Evolutionary conservation across 2,113 vertebrate species (phyloP), one percentile per base, ranked within the genome.

Genomic region (Chunga burmeisteri): DNA sequence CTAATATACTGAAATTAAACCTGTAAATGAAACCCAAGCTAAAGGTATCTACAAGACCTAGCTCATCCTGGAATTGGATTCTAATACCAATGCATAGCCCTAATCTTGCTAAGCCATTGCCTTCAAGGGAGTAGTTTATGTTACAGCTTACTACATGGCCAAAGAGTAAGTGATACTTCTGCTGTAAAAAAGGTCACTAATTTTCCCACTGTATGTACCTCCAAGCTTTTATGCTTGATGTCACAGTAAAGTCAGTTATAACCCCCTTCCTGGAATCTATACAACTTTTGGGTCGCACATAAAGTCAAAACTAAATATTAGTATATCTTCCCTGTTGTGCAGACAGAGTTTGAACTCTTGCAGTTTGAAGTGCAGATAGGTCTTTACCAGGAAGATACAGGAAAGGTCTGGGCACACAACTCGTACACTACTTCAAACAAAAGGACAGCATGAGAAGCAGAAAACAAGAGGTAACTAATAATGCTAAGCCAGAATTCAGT

Each of bases 71-170:
- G 66, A 44, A 66, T 13, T 90, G 42, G 61, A 91, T 73, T 90
- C 84, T 83, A 88, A 92, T 91, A 81, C 59, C 80, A 77, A 27
- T 30, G 58, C 81, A 77, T 2, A 87, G 58, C 62, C 53, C 79
- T 79, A 40, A 86, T 40, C 84, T 85, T 62, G 87, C 92, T 93
- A 92, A 91, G 92, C 70, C 55, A 34, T 10, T 77, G 73, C 94
- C 85, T 86, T 77, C 90, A 90, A 13, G 46, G 26, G 62, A 94
- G 46, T 72, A 65, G 61, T 93, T 96, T 93, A 63, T 82, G 62
- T 92, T 74, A 88, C 90, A 94, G 56, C 27, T 67, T 63, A 63
- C 42, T 59, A 46, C 38, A 12, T 32, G 52, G 61, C 71, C 82
- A 86, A 78, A 65, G 71, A 68, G 59, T 65, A 83, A 84, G 58